Evolutionary conservation across 2,113 vertebrate species (phyloP).

Genomic region (Prionailurus viverrinus): DNA sequence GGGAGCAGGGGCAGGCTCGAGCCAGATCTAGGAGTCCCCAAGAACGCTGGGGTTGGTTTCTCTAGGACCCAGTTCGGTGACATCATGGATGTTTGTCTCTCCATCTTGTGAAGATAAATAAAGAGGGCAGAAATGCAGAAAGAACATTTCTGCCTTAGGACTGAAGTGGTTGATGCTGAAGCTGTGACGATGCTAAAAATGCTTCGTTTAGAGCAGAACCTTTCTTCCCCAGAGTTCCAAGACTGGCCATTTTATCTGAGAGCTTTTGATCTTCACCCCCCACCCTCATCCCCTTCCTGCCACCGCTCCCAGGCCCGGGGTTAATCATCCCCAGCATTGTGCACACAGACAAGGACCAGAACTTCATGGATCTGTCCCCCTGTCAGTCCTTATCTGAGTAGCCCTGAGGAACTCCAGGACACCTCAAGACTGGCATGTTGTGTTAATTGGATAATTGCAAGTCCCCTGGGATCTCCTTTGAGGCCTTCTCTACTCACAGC

Average conservation of each 20-base stretch:
- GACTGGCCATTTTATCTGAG: neutral
- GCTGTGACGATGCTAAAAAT: neutral
- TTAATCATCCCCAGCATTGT: slow-evolving; percentile 28
- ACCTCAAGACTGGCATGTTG: neutral
- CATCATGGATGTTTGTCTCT: neutral
- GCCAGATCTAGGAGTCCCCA: neutral
- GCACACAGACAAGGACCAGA: neutral
- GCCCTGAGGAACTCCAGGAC: slow-evolving; percentile 83
- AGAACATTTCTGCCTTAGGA: neutral
- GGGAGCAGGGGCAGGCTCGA: neutral
- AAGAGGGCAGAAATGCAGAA: neutral
- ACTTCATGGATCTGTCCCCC: neutral
- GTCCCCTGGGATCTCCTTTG: slow-evolving; percentile 39
- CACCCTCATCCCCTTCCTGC: fast-evolving
- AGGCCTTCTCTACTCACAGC: neutral
- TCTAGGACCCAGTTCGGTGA: neutral
- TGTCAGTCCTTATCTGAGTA: slow-evolving; percentile 69
- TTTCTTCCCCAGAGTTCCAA: neutral
- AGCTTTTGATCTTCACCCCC: neutral
- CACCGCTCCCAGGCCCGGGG: fast-evolving
- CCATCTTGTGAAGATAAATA: neutral
- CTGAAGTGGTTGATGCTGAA: neutral
- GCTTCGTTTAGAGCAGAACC: neutral
- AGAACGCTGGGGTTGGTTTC: neutral
- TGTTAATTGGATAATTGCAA: slow-evolving; percentile 28